Conservation (phyloP, 2,797 vertebrate species). For the Poeciliopsis infans region DNA sequence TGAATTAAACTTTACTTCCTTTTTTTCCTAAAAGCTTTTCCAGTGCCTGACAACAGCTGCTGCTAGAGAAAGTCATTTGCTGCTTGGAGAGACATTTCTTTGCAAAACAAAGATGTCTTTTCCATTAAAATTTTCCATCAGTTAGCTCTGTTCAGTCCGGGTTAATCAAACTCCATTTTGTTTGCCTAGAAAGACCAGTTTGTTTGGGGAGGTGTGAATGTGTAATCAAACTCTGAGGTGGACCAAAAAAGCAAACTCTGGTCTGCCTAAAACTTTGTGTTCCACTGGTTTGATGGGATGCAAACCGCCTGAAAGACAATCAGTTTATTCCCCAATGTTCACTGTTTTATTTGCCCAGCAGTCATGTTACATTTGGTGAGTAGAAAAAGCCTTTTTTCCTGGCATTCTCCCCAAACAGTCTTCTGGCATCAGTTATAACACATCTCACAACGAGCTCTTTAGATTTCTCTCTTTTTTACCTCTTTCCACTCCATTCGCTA, state of each 20-base stretch:
- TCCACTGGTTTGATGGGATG: background rate
- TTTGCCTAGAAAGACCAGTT: no score
- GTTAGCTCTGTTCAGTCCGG: no score
- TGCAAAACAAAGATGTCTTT: background rate
- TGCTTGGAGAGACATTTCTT: background rate
- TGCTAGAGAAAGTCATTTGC: background rate
- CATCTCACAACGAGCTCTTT: background rate
- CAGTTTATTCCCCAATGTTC: background rate
- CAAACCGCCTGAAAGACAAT: background rate
- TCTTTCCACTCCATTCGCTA: background rate
- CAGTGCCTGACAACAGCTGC: background rate
- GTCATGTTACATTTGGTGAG: background rate
- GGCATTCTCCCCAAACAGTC: background rate
- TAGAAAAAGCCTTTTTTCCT: background rate
- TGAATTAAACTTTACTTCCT: background rate
- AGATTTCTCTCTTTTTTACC: background rate
- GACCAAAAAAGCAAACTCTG: no score
- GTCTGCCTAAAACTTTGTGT: background rate
- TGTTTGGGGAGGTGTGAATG: no score
- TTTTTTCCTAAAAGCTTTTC: background rate
- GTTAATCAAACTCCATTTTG: no score
- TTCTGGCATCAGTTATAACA: background rate
- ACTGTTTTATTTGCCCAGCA: background rate
- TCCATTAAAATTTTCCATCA: background rate
- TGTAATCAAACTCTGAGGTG: no score